Percentiles rank a stretch among this genome's conserved stretches.
phyloP scores from a whole-genome alignment of 2,797 vertebrate species.

The Paguma larvata region DNA sequence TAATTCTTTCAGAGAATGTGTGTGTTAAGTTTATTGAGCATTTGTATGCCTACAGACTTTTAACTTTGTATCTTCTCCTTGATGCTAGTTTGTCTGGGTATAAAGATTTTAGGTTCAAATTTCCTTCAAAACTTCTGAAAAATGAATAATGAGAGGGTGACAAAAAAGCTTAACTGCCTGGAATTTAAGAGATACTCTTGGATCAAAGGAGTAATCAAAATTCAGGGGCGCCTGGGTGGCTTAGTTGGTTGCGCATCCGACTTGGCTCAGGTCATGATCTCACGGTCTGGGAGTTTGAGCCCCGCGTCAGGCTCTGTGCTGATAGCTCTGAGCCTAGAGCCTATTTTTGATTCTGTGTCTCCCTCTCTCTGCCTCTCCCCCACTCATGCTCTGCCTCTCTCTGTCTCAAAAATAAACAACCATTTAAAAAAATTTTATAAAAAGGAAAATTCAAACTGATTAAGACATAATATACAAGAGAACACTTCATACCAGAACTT shows the following conservation, averaged over 20 bases:
- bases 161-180: background rate
- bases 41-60: background rate
- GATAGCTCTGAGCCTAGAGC: too few species aligned
- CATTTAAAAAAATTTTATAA: too few species aligned
- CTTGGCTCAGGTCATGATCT: too few species aligned
- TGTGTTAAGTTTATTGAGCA: background rate
- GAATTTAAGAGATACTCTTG: background rate
- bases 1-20: background rate
- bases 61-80: background rate
- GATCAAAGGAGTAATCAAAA: constrained; percentile 11
- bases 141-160: background rate
- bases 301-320: too few species aligned
- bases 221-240: too few species aligned
- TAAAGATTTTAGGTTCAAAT: background rate
- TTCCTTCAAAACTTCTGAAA: constrained; percentile 19
- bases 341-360: too few species aligned
- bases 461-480: background rate
- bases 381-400: too few species aligned
- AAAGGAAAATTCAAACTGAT: background rate
- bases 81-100: background rate
- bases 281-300: too few species aligned
- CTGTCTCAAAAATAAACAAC: too few species aligned
- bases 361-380: too few species aligned
- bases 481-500: background rate
- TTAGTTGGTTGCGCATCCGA: too few species aligned